phyloP scores from a whole-genome alignment of 2,888 invertebrate species.

The Ormyrus rosae region DNA sequence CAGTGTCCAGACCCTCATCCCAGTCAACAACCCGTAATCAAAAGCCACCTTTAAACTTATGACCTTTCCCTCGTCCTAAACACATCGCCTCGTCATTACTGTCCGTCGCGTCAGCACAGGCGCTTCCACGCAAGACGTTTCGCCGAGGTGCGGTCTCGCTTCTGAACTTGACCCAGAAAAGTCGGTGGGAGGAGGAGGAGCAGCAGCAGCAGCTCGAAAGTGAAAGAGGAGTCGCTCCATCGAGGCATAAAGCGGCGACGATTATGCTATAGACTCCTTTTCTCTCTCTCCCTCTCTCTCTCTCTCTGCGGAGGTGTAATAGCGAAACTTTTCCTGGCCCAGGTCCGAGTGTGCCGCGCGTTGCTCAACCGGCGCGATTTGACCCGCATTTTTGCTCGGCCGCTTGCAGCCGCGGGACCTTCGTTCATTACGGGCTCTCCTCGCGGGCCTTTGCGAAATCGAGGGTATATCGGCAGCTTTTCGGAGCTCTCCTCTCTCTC shows the following conservation, averaged over 20 bases:
- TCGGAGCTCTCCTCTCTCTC: no score
- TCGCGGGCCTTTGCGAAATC: not conserved
- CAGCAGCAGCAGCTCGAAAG: slow-evolving; percentile 26
- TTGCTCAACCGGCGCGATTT: not conserved
- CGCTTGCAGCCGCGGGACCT: slow-evolving; percentile 4
- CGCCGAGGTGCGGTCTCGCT: slow-evolving; percentile 12
- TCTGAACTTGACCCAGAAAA: slow-evolving; percentile 52
- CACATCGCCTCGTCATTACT: no score
- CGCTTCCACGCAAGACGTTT: not conserved
- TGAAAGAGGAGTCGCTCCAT: slow-evolving; percentile 38
- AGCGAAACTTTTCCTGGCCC: slow-evolving; percentile 16
- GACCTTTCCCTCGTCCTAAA: no score
- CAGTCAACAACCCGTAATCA: no score
- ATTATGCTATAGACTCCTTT: not conserved
- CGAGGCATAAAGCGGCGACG: slow-evolving; percentile 17
- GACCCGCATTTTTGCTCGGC: slow-evolving; percentile 29
- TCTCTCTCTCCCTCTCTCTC: not conserved
- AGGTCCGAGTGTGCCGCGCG: not conserved
- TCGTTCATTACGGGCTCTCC: not conserved
- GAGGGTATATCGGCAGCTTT: not conserved
- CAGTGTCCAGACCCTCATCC: no score
- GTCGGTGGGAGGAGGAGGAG: not conserved
- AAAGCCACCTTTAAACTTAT: no score
- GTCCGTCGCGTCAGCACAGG: no score
- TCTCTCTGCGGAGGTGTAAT: not conserved